These are phyloP conservation scores for Tetragonula carbonaria DNA, from an alignment of 2,888 invertebrate genomes.

Conservation along the genomic window DNA sequence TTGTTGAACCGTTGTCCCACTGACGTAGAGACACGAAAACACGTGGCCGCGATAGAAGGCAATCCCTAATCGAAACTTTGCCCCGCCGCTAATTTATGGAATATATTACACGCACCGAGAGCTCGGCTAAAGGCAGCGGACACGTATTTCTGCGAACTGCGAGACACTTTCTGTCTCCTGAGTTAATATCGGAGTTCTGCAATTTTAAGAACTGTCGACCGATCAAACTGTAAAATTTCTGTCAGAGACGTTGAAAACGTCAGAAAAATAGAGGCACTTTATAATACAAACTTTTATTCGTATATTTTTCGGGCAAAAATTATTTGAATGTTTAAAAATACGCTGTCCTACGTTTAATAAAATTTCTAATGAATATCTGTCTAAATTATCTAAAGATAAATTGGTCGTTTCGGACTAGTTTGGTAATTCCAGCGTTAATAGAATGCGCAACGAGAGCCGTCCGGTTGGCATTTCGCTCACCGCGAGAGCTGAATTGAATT, in stretches of 20 bases:
- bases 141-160: conserved; percentile 45
- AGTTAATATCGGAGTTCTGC: too few species aligned
- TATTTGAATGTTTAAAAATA: too few species aligned
- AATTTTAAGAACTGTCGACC: too few species aligned
- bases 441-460: conserved; percentile 1
- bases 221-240: too few species aligned
- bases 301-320: too few species aligned
- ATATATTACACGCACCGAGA: conserved; percentile 45
- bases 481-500: conserved; percentile 14
- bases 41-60: conserved; percentile 37
- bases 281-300: too few species aligned
- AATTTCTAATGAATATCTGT: too few species aligned
- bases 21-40: conserved; percentile 44
- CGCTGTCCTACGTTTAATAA: too few species aligned
- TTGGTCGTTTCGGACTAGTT: too few species aligned
- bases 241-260: too few species aligned
- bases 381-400: too few species aligned
- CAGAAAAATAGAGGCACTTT: too few species aligned
- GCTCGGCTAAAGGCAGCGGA: background rate
- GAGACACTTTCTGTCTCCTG: background rate
- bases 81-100: conserved; percentile 51
- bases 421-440: conserved; percentile 1
- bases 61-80: conserved; percentile 54
- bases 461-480: background rate
- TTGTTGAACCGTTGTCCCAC: conserved; percentile 56